phyloP scores from a whole-genome alignment of 2,113 vertebrate species.

The Rhinogobius similis region DNA sequence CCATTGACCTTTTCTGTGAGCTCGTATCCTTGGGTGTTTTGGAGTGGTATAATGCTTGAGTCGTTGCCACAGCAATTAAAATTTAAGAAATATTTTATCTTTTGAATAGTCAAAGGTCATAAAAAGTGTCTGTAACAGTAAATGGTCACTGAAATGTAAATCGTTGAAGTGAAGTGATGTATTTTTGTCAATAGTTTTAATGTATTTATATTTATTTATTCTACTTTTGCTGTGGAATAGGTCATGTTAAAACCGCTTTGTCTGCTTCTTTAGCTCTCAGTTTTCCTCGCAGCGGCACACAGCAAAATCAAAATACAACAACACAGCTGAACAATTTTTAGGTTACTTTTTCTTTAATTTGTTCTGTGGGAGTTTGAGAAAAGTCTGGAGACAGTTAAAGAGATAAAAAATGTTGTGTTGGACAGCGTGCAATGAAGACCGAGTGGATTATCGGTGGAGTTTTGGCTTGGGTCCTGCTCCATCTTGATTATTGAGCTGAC shows the following conservation, averaged over 20 bases:
- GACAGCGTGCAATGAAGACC: background rate
- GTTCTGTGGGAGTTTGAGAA: background rate
- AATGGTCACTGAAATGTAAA: no score
- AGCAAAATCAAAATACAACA: background rate
- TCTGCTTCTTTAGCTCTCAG: background rate
- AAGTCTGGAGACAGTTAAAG: background rate
- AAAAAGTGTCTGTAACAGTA: background rate
- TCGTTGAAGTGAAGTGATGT: no score
- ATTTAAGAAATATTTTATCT: background rate
- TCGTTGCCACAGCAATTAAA: background rate
- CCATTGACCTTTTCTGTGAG: background rate
- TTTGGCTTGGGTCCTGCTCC: constrained; percentile 11
- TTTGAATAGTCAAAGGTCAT: background rate
- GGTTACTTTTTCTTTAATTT: background rate
- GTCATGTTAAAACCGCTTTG: background rate
- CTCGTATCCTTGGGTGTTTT: background rate
- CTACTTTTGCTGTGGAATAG: no score
- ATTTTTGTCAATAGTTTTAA: background rate
- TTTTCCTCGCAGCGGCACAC: background rate
- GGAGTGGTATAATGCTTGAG: background rate
- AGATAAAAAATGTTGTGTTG: background rate
- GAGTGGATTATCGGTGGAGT: constrained; percentile 24
- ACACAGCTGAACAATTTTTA: background rate
- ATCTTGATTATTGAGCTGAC: constrained; percentile 37
- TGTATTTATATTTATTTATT: no score